Evolutionary conservation across 2,888 invertebrate genomes (phyloP).

Genomic region (Drosophila setosimentum): DNA sequence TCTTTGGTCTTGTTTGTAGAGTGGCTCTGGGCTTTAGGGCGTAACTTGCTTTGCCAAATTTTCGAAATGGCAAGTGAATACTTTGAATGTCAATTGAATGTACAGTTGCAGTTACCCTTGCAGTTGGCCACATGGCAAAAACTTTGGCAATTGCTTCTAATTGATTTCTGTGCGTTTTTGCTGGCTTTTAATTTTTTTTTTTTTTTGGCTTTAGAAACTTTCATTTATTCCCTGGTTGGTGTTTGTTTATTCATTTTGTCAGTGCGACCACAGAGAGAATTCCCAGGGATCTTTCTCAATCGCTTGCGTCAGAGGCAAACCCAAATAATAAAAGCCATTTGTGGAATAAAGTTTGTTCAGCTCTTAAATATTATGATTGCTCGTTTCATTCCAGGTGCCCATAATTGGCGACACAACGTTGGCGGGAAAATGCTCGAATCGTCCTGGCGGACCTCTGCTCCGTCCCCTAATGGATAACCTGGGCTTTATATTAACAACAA

Average conservation of each 20-base stretch:
- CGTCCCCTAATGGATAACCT: slow-evolving; percentile 81
- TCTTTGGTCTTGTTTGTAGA: not conserved
- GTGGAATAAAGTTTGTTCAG: slow-evolving; percentile 4
- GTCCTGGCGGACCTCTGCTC: slow-evolving; percentile 71
- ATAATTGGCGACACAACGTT: slow-evolving; percentile 73
- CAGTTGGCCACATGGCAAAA: slow-evolving; percentile 29
- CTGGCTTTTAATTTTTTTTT: slow-evolving; percentile 9
- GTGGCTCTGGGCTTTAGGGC: slow-evolving; percentile 8
- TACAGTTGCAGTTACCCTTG: slow-evolving; percentile 21
- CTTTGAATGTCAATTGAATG: slow-evolving; percentile 47
- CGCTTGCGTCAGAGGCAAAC: slow-evolving; percentile 9
- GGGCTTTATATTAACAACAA: slow-evolving; percentile 80
- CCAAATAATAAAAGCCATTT: slow-evolving; percentile 25
- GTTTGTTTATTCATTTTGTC: slow-evolving; percentile 39
- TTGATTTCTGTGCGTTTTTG: slow-evolving; percentile 48
- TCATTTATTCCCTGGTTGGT: not conserved
- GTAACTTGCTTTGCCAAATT: slow-evolving; percentile 14
- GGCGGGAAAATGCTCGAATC: slow-evolving; percentile 74
- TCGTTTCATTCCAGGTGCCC: slow-evolving; percentile 78
- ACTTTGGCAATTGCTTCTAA: slow-evolving; percentile 49
- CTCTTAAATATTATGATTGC: slow-evolving; percentile 21
- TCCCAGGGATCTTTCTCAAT: slow-evolving; percentile 16
- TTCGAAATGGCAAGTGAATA: slow-evolving; percentile 21
- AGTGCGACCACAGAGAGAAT: slow-evolving; percentile 20
- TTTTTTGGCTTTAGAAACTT: slow-evolving; percentile 22